Evolutionary conservation across 2,888 invertebrate genomes (phyloP).

Genomic region (Eupithecia vulgata): DNA sequence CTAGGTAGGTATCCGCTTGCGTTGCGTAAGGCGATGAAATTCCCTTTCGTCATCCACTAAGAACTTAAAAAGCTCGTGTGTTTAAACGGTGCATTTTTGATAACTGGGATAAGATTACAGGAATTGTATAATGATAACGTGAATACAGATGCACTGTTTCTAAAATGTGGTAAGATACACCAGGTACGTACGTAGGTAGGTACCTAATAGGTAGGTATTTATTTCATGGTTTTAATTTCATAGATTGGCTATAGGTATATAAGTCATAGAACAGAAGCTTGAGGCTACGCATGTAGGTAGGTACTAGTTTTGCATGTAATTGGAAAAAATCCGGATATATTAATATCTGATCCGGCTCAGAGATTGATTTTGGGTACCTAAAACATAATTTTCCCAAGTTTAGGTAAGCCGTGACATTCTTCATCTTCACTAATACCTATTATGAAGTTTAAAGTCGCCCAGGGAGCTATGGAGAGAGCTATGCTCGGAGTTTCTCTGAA

Average conservation of each 20-base stretch:
- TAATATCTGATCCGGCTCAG: too few species aligned
- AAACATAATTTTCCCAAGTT: neutral
- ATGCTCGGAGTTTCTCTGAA: too few species aligned
- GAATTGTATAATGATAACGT: neutral
- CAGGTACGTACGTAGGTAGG: neutral
- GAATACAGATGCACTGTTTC: neutral
- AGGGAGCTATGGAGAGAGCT: too few species aligned
- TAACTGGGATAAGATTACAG: constrained; percentile 8
- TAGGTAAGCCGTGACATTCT: neutral
- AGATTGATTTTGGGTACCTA: neutral
- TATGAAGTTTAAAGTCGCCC: too few species aligned
- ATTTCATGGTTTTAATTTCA: too few species aligned
- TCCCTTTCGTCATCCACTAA: neutral
- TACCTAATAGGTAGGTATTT: too few species aligned
- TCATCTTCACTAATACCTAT: too few species aligned
- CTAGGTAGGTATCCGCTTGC: neutral
- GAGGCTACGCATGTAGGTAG: too few species aligned
- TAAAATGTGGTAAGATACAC: neutral
- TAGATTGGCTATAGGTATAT: too few species aligned
- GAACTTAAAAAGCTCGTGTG: constrained; percentile 9
- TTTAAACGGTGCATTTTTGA: constrained; percentile 19
- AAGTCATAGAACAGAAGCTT: too few species aligned
- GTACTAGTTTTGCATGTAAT: too few species aligned
- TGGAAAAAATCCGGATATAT: too few species aligned
- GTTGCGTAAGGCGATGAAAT: neutral